Evolutionary conservation across 2,888 invertebrate species (phyloP).

Genomic region (Pegoplata infirma): DNA sequence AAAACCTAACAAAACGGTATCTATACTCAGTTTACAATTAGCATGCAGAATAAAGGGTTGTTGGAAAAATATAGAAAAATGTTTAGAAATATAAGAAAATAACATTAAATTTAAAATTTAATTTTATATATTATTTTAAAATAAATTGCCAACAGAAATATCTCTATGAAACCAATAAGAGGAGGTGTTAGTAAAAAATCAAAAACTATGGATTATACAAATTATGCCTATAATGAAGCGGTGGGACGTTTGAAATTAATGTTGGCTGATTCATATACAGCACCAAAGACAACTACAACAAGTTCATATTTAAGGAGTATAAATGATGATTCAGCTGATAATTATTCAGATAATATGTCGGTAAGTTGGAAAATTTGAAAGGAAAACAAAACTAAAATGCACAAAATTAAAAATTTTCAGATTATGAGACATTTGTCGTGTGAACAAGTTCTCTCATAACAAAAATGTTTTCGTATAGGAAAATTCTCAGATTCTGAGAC

Average conservation of each 20-base stretch:
- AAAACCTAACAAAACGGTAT: conserved; percentile 4
- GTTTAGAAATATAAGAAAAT: conserved; percentile 37
- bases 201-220: conserved; percentile 87
- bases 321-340: conserved; percentile 81
- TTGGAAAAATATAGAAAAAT: conserved; percentile 20
- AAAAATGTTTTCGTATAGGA: too few relatives aligned
- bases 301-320: conserved; percentile 72
- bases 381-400: too few relatives aligned
- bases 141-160: conserved; percentile 67
- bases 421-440: too few relatives aligned
- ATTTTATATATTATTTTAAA: conserved; percentile 36
- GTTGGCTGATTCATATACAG: conserved; percentile 85
- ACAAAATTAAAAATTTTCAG: too few relatives aligned
- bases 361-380: conserved; percentile 63
- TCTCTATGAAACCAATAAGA: conserved; percentile 75
- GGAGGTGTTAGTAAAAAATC: conserved; percentile 72
- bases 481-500: too few relatives aligned
- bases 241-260: conserved; percentile 88
- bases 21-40: conserved; percentile 55
- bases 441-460: too few relatives aligned
- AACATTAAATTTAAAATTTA: conserved; percentile 46
- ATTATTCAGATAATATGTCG: conserved; percentile 80
- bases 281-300: conserved; percentile 68
- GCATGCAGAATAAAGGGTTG: conserved; percentile 54
- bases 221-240: conserved; percentile 90